Conservation (phyloP, 2,888 invertebrate genomes). For the Stegana nigrithorax region DNA sequence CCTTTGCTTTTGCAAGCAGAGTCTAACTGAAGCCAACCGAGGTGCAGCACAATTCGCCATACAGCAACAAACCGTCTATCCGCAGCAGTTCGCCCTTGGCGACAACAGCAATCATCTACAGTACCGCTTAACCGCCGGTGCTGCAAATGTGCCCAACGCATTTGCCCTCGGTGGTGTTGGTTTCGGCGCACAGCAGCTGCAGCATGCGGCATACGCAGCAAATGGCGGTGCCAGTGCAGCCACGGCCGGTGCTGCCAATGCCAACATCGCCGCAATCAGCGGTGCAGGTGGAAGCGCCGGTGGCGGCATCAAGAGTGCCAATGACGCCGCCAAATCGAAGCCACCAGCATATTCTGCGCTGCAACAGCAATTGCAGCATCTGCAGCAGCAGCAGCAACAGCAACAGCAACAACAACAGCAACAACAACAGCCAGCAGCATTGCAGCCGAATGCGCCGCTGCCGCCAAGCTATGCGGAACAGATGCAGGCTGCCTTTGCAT, state of each 20-base stretch:
- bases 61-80: conserved; percentile 35
- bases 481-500: conserved; percentile 52
- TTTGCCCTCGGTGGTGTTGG: no score
- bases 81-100: conserved; percentile 28
- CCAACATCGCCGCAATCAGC: conserved; percentile 25
- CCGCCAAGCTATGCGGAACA: conserved; percentile 48
- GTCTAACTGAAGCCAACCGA: conserved; percentile 29
- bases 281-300: neutral
- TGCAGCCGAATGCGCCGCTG: conserved; percentile 7
- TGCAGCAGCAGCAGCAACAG: conserved; percentile 25
- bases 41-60: conserved; percentile 22
- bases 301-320: no score
- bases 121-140: conserved; percentile 10
- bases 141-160: neutral
- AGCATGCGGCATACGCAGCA: no score
- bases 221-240: no score
- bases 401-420: conserved; percentile 4
- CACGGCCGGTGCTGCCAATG: no score
- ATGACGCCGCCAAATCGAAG: no score
- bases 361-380: conserved; percentile 20
- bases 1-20: neutral
- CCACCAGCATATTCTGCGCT: conserved; percentile 38
- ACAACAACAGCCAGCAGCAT: conserved; percentile 8
- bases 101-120: neutral
- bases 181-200: no score